Conservation (phyloP, 2,797 vertebrate species). For the Poeciliopsis paucimaculata region DNA sequence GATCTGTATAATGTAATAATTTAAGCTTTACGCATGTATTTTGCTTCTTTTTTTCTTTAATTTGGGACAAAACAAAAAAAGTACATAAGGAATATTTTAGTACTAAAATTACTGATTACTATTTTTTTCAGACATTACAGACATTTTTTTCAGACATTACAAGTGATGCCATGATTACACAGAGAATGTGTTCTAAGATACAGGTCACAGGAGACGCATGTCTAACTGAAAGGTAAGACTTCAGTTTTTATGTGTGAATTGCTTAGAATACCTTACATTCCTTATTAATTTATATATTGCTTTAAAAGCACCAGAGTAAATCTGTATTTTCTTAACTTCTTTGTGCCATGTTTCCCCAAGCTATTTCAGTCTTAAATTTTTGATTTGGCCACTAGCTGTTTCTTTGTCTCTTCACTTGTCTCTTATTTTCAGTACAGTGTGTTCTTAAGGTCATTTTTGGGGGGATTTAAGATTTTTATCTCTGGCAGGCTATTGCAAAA, state of each 20-base stretch:
- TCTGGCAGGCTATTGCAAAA: background rate
- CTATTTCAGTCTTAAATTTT: background rate
- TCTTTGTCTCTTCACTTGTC: background rate
- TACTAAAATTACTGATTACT: background rate
- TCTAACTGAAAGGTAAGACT: background rate
- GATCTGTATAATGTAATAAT: background rate
- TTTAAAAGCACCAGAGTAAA: background rate
- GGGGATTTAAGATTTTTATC: background rate
- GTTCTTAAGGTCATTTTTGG: background rate
- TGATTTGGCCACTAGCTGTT: background rate
- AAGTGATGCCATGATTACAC: background rate
- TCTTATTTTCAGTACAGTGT: constrained; percentile 1
- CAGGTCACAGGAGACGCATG: background rate
- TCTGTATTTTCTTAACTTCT: background rate
- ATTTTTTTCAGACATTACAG: background rate
- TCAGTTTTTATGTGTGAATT: background rate
- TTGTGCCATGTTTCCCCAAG: background rate
- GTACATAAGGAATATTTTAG: background rate
- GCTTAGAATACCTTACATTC: background rate
- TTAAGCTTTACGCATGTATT: background rate
- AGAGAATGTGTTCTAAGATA: background rate
- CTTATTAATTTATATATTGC: background rate
- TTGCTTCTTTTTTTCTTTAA: background rate
- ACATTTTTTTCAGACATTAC: background rate
- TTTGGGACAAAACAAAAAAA: background rate